Percentiles rank a stretch among this genome's conserved stretches.
These are phyloP conservation scores for Myanophis thanlyinensis DNA, from an alignment of 2,113 vertebrate species.

Conservation along the genomic window DNA sequence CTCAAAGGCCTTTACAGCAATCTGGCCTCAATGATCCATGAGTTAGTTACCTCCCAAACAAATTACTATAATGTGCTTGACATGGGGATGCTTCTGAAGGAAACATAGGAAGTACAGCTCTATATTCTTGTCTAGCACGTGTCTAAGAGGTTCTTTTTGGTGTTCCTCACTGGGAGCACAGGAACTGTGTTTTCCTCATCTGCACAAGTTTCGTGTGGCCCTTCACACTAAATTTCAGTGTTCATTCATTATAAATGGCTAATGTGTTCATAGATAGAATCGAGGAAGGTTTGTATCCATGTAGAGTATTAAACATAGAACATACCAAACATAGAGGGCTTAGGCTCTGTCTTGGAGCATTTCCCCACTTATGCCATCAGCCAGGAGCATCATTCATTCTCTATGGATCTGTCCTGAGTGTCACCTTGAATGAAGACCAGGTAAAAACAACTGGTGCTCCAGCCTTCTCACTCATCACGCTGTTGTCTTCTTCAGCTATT, in stretches of 20 bases:
- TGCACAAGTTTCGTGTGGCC: not conserved
- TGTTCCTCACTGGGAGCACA: not conserved
- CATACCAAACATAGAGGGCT: not conserved
- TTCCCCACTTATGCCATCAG: not conserved
- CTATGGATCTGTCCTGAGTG: not conserved
- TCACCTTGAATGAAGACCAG: not conserved
- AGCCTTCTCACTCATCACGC: not conserved
- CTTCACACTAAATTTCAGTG: not conserved
- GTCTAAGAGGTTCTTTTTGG: not conserved
- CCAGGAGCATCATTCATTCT: not conserved
- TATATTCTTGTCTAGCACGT: not conserved
- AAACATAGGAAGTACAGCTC: not conserved
- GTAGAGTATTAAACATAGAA: not conserved
- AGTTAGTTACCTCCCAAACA: not conserved
- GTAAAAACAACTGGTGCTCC: not conserved
- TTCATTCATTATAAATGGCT: not conserved
- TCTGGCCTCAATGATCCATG: not conserved
- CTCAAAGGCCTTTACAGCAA: not conserved
- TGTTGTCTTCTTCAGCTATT: not conserved
- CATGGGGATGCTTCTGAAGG: not conserved
- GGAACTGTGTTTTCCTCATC: not conserved
- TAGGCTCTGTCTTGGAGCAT: not conserved
- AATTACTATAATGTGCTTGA: not conserved
- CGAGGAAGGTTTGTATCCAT: not conserved
- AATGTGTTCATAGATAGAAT: not conserved